Conservation (phyloP, 2,888 invertebrate genomes). For the Yponomeuta cagnagella region DNA sequence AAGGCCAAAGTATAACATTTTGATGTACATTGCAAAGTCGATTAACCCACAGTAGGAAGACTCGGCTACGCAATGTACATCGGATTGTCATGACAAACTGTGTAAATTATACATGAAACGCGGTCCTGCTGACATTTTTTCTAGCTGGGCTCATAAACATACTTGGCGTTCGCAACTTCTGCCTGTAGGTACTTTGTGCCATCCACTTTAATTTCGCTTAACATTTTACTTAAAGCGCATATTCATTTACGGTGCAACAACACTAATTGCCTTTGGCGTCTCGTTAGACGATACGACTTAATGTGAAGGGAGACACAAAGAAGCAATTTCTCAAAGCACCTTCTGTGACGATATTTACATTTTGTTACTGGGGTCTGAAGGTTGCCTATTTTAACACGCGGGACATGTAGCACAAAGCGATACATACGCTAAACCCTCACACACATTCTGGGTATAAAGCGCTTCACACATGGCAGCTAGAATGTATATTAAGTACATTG, state of each 20-base stretch:
- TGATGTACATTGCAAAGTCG: too few species aligned
- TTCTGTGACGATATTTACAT: not conserved
- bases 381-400: not conserved
- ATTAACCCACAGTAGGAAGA: too few species aligned
- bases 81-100: too few species aligned
- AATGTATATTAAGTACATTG: too few species aligned
- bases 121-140: too few species aligned
- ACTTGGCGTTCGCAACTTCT: not conserved
- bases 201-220: not conserved
- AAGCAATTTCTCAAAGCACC: not conserved
- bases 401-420: not conserved
- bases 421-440: not conserved
- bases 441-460: too few species aligned
- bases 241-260: not conserved
- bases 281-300: not conserved
- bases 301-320: not conserved
- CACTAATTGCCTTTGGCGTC: constrained; percentile 1
- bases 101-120: too few species aligned
- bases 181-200: not conserved
- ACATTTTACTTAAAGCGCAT: not conserved
- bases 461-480: too few species aligned
- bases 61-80: too few species aligned
- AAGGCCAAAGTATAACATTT: too few species aligned
- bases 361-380: not conserved
- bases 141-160: not conserved